Percentiles rank a stretch among this genome's conserved stretches.
Conservation (phyloP, 64 coral and sea anemone species). For the Dendrophyllia cribrosa region DNA sequence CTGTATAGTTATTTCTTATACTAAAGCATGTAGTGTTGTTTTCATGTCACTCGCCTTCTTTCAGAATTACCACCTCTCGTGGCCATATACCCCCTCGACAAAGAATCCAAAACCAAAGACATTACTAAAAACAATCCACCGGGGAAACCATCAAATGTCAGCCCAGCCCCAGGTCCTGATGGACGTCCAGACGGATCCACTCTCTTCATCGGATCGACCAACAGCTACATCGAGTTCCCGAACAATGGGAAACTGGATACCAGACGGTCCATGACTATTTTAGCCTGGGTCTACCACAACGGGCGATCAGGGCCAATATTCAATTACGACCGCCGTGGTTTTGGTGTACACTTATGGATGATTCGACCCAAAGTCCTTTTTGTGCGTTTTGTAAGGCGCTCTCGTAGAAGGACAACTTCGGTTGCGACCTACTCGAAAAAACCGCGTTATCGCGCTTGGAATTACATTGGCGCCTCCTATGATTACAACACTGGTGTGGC, state of each 20-base stretch:
- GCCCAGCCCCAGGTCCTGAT: conserved; percentile 56
- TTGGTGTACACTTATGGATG: conserved; percentile 79
- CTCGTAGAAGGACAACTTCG: not conserved
- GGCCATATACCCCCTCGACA: conserved; percentile 58
- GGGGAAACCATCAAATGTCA: conserved; percentile 38
- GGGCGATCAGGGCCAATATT: conserved; percentile 71
- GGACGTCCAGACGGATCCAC: conserved; percentile 52
- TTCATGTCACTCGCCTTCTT: not conserved
- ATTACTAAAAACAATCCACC: conserved; percentile 50
- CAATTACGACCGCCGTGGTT: conserved; percentile 54
- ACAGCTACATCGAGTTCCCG: conserved; percentile 74
- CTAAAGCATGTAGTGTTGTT: not conserved
- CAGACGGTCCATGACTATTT: conserved; percentile 61
- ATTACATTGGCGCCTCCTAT: conserved; percentile 65
- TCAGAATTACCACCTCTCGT: conserved; percentile 52
- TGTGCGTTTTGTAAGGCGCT: conserved; percentile 61
- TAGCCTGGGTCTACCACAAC: conserved; percentile 77
- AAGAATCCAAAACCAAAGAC: conserved; percentile 25
- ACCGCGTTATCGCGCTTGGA: conserved; percentile 66
- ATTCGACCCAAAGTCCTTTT: conserved; percentile 64
- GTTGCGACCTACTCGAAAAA: conserved; percentile 48
- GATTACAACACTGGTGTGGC: conserved; percentile 61
- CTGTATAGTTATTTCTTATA: too few relatives aligned
- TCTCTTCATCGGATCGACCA: conserved; percentile 42
- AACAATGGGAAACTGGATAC: conserved; percentile 67